Conservation (phyloP, 2,797 vertebrate species). For the Thaleichthys pacificus region DNA sequence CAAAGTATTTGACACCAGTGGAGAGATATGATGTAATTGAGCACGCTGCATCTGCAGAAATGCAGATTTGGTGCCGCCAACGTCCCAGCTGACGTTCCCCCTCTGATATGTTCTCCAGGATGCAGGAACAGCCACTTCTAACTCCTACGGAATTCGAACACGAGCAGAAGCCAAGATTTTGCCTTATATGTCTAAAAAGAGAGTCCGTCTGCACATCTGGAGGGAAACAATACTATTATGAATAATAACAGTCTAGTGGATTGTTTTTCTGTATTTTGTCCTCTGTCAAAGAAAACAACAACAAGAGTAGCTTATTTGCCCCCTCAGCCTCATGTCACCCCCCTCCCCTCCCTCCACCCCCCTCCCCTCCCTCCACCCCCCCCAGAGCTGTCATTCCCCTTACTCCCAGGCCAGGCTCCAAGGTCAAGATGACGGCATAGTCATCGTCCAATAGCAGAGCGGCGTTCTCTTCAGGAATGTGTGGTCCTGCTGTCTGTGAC, state of each 20-base stretch:
- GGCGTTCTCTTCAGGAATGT: constrained; percentile 57
- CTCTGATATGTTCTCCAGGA: constrained; percentile 58
- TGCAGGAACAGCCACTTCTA: constrained; percentile 61
- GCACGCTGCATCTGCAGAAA: constrained; percentile 39
- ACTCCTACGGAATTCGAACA: constrained; percentile 56
- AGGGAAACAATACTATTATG: background rate
- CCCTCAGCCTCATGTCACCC: constrained; percentile 24
- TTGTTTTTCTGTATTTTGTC: constrained; percentile 34
- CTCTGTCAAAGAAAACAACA: constrained; percentile 32
- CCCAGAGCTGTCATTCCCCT: constrained; percentile 54
- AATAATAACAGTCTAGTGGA: constrained; percentile 34
- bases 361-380: constrained; percentile 20
- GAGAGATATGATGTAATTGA: constrained; percentile 64
- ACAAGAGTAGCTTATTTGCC: constrained; percentile 12
- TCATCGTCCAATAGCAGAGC: constrained; percentile 56
- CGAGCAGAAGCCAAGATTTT: constrained; percentile 35
- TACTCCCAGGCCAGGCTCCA: constrained; percentile 57
- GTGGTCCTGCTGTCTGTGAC: constrained; percentile 70
- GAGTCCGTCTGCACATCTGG: constrained; percentile 35
- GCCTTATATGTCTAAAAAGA: constrained; percentile 9
- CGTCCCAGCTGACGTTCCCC: constrained; percentile 55
- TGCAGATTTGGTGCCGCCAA: constrained; percentile 52
- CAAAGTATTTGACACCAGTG: constrained; percentile 68
- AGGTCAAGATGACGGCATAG: constrained; percentile 73
- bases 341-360: constrained; percentile 15